These are phyloP conservation scores for Cassiopea andromeda DNA, from an alignment of 30 jellyfish, hydroid and myxozoan species.

Conservation along the genomic window DNA sequence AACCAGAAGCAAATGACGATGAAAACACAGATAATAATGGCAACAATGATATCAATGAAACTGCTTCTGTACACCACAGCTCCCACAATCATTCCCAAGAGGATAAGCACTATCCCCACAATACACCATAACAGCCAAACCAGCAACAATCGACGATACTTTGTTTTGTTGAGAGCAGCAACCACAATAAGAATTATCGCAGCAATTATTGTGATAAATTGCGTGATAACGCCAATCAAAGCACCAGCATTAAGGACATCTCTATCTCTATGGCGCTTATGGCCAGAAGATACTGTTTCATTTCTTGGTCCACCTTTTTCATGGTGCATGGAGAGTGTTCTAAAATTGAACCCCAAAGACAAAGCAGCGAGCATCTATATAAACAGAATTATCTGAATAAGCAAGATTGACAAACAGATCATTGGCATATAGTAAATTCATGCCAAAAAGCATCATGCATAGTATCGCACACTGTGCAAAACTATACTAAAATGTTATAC, in stretches of 20 bases:
- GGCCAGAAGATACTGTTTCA: not conserved
- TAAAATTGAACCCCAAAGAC: not conserved
- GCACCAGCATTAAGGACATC: not conserved
- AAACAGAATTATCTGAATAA: too few relatives aligned
- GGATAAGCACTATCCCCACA: not conserved
- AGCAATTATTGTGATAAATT: not conserved
- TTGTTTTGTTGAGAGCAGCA: not conserved
- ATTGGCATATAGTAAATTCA: too few relatives aligned
- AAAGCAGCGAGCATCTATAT: not conserved
- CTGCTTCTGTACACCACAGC: not conserved
- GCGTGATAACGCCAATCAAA: not conserved
- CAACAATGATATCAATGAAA: not conserved
- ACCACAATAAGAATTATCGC: not conserved
- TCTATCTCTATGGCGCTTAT: not conserved
- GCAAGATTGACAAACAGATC: too few relatives aligned
- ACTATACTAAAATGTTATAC: too few relatives aligned
- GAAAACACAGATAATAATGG: not conserved
- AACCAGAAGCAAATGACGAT: not conserved
- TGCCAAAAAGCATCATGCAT: too few relatives aligned
- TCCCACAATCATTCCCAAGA: not conserved
- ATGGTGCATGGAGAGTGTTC: not conserved
- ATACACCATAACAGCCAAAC: not conserved
- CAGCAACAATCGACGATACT: not conserved
- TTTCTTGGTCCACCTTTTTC: not conserved
- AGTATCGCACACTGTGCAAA: too few relatives aligned